Conservation (phyloP, 30 jellyfish, hydroid and myxozoan genomes). For the Pseudorhiza aurosa region DNA sequence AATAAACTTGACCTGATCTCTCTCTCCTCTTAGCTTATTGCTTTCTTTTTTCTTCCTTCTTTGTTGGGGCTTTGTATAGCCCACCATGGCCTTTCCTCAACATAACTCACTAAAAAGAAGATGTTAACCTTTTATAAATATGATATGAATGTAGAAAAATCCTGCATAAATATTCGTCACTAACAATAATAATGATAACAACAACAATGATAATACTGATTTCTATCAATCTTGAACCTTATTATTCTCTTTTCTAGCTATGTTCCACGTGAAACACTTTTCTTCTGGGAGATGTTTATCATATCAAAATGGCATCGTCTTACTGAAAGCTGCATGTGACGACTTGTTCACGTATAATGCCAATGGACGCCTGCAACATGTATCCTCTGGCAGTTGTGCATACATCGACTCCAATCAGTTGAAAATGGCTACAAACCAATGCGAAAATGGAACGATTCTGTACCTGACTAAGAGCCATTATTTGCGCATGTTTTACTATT, state of each 20-base stretch:
- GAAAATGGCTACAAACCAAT: not conserved
- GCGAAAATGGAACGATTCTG: not conserved
- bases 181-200: too few species aligned
- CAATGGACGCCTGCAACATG: conserved; percentile 46
- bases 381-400: conserved; percentile 19
- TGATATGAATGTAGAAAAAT: too few species aligned
- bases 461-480: not conserved
- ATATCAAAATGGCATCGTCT: conserved; percentile 5
- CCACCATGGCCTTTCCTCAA: too few species aligned
- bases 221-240: too few species aligned
- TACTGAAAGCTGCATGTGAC: conserved; percentile 39
- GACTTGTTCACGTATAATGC: conserved; percentile 33
- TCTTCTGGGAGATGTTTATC: conserved; percentile 53
- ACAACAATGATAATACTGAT: too few species aligned
- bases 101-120: too few species aligned
- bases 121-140: too few species aligned
- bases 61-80: too few species aligned
- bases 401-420: not conserved
- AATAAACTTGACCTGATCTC: too few species aligned
- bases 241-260: conserved; percentile 6
- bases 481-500: not conserved
- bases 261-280: conserved; percentile 20
- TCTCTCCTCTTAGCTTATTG: too few species aligned
- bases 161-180: too few species aligned
- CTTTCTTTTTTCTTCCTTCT: too few species aligned